These are phyloP conservation scores for Stichopus horrens DNA, from an alignment of 53 echinoderm and acorn worm genomes.

Conservation along the genomic window DNA sequence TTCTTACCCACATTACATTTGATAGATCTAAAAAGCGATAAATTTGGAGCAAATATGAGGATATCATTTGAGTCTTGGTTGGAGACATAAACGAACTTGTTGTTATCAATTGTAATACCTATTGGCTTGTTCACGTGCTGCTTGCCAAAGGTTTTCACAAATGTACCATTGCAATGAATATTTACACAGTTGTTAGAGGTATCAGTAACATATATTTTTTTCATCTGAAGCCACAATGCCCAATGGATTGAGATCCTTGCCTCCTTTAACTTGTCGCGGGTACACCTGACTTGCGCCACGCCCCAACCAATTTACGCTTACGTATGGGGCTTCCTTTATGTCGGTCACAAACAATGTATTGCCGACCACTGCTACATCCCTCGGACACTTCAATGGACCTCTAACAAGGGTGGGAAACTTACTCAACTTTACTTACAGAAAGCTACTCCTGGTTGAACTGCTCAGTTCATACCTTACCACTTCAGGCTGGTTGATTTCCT, in stretches of 20 bases:
- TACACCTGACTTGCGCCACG: neutral
- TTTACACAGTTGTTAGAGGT: neutral
- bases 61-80: neutral
- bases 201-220: conserved; percentile 19
- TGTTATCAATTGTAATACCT: conserved; percentile 24
- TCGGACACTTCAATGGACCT: neutral
- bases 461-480: too few species aligned
- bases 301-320: conserved; percentile 8
- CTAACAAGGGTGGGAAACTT: neutral
- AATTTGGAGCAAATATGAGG: neutral
- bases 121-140: neutral
- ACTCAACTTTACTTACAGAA: too few species aligned
- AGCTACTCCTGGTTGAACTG: too few species aligned
- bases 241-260: neutral
- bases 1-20: conserved; percentile 5
- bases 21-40: neutral
- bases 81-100: neutral
- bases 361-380: conserved; percentile 1
- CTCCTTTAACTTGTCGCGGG: neutral
- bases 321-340: neutral
- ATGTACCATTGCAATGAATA: neutral
- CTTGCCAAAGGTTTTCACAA: conserved; percentile 4
- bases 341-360: conserved; percentile 4
- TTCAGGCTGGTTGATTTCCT: too few species aligned
- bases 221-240: conserved; percentile 1